Percentiles rank a stretch among this genome's conserved stretches.
Evolutionary conservation across 2,888 invertebrate genomes (phyloP).

Genomic region (Corbicula japonica): DNA sequence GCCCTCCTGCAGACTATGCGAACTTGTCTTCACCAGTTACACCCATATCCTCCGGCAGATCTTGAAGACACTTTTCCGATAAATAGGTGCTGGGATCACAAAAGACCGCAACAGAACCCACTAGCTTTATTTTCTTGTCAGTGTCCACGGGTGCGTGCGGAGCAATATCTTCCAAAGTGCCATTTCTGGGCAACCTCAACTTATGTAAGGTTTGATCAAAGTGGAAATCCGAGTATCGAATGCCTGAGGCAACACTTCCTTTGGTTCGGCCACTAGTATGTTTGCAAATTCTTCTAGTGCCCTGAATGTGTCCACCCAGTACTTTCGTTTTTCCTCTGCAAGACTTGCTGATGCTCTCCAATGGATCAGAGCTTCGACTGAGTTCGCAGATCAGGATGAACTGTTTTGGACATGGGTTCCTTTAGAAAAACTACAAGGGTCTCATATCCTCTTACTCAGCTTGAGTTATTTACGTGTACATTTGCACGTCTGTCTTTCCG

Average conservation of each 20-base stretch:
- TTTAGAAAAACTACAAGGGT: background rate
- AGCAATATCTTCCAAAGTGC: background rate
- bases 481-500: too few relatives aligned
- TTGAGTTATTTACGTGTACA: background rate
- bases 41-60: background rate
- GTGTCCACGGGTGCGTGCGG: background rate
- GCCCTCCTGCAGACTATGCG: background rate
- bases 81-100: slow-evolving; percentile 22
- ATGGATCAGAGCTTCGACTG: background rate
- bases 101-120: slow-evolving; percentile 6
- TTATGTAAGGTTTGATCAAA: background rate
- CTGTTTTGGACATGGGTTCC: background rate
- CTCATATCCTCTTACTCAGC: background rate
- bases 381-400: background rate
- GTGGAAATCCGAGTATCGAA: slow-evolving; percentile 35
- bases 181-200: background rate
- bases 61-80: background rate
- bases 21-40: background rate
- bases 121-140: background rate
- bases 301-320: background rate
- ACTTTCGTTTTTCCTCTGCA: background rate
- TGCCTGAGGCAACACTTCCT: background rate
- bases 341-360: background rate
- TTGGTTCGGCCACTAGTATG: too few relatives aligned
- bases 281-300: background rate